These are phyloP conservation scores for Pentalonia nigronervosa DNA, from an alignment of 1,140 invertebrate species.

Conservation along the genomic window DNA sequence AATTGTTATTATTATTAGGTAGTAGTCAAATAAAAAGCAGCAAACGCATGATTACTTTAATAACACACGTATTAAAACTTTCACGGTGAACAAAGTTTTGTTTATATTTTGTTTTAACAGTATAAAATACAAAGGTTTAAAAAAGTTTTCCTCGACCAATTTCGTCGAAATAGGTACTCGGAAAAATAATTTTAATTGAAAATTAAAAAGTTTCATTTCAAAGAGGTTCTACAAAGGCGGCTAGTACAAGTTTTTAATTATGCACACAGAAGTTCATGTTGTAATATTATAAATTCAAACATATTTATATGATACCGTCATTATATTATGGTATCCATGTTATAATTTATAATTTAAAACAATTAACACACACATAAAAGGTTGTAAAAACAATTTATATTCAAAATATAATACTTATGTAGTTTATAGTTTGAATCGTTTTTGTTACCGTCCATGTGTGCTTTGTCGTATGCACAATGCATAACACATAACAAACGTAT, in stretches of 20 bases:
- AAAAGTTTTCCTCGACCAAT: neutral
- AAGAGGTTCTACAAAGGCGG: neutral
- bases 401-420: too few relatives aligned
- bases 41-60: neutral
- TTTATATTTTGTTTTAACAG: neutral
- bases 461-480: neutral
- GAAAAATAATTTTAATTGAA: slow-evolving; percentile 29
- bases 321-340: neutral
- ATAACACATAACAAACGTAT: neutral
- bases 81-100: neutral
- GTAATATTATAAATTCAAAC: neutral
- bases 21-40: neutral
- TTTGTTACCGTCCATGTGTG: neutral
- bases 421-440: neutral
- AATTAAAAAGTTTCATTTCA: slow-evolving; percentile 7
- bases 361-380: neutral
- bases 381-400: neutral
- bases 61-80: neutral
- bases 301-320: neutral
- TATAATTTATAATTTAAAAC: neutral
- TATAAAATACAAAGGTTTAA: slow-evolving; percentile 2
- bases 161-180: neutral
- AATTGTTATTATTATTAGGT: neutral
- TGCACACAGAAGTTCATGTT: neutral
- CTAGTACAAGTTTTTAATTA: slow-evolving; percentile 3